A percentile compares a stretch with the other conserved stretches of the same genome.
phyloP scores from a whole-genome alignment of 2,113 vertebrate species.

The Scophthalmus maximus region DNA sequence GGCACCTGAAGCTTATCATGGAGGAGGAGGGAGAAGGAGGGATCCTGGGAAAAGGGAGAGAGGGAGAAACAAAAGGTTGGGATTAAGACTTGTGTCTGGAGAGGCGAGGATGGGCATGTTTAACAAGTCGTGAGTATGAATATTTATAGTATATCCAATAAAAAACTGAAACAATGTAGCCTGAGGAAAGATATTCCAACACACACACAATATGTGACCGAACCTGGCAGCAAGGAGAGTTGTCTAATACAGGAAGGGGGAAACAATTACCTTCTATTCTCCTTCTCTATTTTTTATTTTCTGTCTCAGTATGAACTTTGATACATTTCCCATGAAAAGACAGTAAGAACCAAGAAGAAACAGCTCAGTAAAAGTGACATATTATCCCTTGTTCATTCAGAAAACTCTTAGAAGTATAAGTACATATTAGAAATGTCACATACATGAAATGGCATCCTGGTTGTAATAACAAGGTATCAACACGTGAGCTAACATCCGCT shows the following conservation, averaged over 20 bases:
- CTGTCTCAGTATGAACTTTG: background rate
- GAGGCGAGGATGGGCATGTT: constrained; percentile 8
- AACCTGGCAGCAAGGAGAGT: background rate
- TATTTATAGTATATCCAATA: constrained; percentile 48
- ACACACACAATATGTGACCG: constrained; percentile 26
- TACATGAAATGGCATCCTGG: background rate
- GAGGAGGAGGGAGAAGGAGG: constrained; percentile 91
- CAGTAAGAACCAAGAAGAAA: constrained; percentile 10
- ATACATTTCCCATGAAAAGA: constrained; percentile 16
- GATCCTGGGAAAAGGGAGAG: constrained; percentile 85
- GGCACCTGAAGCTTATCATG: constrained; percentile 97
- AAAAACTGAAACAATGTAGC: constrained; percentile 19
- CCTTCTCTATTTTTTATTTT: background rate
- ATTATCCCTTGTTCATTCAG: background rate
- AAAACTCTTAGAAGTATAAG: background rate
- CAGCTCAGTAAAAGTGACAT: background rate
- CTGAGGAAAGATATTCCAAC: constrained; percentile 23
- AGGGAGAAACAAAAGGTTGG: constrained; percentile 13
- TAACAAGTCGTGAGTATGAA: constrained; percentile 46
- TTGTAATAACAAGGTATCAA: background rate
- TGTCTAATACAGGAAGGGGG: constrained; percentile 22
- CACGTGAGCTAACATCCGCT: background rate
- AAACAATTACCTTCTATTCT: constrained; percentile 14
- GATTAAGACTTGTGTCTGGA: constrained; percentile 19
- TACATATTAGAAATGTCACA: background rate